Conservation (phyloP, 2,888 invertebrate genomes). For the Zygothrica quintamaculata region DNA sequence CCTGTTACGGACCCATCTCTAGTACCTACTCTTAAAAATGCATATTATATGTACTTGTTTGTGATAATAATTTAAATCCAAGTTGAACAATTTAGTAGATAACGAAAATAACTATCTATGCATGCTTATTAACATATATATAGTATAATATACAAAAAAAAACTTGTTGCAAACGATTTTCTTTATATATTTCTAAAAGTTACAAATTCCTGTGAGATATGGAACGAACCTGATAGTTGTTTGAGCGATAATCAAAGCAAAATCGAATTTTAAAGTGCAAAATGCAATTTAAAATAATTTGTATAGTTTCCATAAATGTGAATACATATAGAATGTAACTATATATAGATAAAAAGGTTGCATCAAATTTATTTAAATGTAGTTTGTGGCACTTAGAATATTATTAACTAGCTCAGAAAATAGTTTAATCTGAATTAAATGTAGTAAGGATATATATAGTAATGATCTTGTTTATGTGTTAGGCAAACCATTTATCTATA, state of each 20-base stretch:
- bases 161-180: not conserved
- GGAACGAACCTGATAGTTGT: no score
- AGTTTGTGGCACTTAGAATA: conserved; percentile 41
- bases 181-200: not conserved
- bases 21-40: conserved; percentile 55
- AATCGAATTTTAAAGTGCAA: no score
- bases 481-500: conserved; percentile 3
- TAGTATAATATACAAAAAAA: no score
- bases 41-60: conserved; percentile 75
- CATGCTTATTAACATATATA: conserved; percentile 2
- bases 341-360: conserved; percentile 6
- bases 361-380: conserved; percentile 27
- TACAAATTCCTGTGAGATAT: no score
- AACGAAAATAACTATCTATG: conserved; percentile 17
- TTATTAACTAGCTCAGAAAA: conserved; percentile 41
- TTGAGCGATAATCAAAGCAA: no score
- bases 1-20: conserved; percentile 17
- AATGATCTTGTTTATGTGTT: conserved; percentile 14
- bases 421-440: conserved; percentile 14
- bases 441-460: not conserved
- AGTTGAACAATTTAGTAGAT: conserved; percentile 68
- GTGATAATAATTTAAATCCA: conserved; percentile 75
- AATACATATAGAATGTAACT: conserved; percentile 11
- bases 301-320: conserved; percentile 11
- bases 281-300: no score